Evolutionary conservation across 2,113 vertebrate species (phyloP).

Genomic region (Podocnemis expansa): DNA sequence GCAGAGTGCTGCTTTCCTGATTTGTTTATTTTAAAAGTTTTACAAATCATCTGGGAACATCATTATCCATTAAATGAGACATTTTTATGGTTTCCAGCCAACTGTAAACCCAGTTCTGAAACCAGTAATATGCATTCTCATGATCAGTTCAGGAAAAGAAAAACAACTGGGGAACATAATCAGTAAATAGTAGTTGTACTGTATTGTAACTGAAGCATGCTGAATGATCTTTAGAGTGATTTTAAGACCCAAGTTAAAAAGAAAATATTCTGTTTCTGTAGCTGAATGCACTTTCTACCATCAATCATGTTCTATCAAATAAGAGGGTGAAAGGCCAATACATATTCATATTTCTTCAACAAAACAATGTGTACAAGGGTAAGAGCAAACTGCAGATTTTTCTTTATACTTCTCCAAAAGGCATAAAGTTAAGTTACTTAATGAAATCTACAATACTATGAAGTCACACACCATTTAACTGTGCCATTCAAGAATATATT

Average conservation of each 20-base stretch:
- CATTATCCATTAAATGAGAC: neutral
- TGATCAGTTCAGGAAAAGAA: neutral
- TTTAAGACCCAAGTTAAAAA: neutral
- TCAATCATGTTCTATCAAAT: neutral
- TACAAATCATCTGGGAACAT: neutral
- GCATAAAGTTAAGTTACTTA: neutral
- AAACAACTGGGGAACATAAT: neutral
- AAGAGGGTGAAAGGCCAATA: neutral
- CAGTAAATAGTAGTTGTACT: neutral
- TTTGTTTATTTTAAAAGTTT: neutral
- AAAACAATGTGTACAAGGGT: neutral
- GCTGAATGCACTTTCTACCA: neutral
- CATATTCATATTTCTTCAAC: neutral
- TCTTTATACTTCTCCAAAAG: neutral
- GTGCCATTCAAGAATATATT: neutral
- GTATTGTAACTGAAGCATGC: neutral
- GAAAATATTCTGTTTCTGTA: constrained; percentile 21
- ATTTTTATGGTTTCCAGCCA: neutral
- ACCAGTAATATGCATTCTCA: neutral
- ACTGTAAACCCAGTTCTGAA: neutral
- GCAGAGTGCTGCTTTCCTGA: neutral
- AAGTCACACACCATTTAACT: neutral
- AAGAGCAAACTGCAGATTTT: neutral
- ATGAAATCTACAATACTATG: neutral
- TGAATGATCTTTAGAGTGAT: neutral